Base-by-base conservation (phyloP, 35 echinoderm and acorn worm species). In the Amphiura filiformis region DNA sequence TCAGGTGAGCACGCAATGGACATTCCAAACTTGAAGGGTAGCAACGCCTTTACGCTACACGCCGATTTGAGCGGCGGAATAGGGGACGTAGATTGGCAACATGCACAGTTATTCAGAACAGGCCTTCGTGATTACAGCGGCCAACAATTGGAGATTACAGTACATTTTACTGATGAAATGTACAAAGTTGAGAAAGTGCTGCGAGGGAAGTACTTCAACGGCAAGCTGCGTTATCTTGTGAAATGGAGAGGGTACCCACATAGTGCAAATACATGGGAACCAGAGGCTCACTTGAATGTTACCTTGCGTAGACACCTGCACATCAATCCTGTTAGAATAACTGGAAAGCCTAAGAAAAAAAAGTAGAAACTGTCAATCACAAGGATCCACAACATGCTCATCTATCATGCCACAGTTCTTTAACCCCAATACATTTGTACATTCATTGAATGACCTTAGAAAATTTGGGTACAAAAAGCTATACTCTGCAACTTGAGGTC, bases 41-140 rank as follows among this genome's bases (percentile, higher is more conserved):
- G 37, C 7, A 18, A 70, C 26, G 77, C 34, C 1, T n/a, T 96
- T 32, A 77, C 32, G 17, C 34, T 96, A 28, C 80, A 35, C 70
- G 94, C 94, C 0, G 86, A 89, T 36, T 65, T 96, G 39, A 85
- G 44, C 13, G 94, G 94, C 11, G 94, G 94, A 0, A 76, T 80
- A 33, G 90, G 94, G 12, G 83, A 92, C 42, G 38, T 86, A 36
- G 86, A 86, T 34, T 92, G 87, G 86, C 94, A 96, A 35, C 94
- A 96, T 36, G 92, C 89, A 26, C 94, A 96, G 78, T 56, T 96
- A 32, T 96, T 96, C 37, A 61, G 94, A 1, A 88, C 81, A 75
- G 76, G 70, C 1, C 34, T 91, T 18, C 82, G 83, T 32, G 90
- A 96, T 36, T 35, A 85, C 31, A 61, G 57, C 36, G 61, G 36